Base-by-base conservation (phyloP, 2,888 invertebrate species). In the Cheilosia vernalis region DNA sequence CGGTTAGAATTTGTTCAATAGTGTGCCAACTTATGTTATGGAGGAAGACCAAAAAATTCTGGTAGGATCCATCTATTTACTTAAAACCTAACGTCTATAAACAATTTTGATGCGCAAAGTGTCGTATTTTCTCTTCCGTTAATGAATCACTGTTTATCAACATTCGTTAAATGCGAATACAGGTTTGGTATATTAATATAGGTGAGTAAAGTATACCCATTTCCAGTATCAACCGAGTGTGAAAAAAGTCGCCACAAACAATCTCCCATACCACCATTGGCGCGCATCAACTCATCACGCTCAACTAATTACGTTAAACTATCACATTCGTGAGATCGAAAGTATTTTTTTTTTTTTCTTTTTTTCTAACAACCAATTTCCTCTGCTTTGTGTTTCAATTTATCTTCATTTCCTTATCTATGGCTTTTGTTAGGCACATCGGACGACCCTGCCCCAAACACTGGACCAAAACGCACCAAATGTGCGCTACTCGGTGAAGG, bases 351-450 rank as follows among this genome's bases (percentile, higher is more conserved):
- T 67, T 76, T 58, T 66, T n/a, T n/a, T n/a, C n/a, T n/a, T n/a
- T n/a, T 33, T 47, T 61, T 63, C 51, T 64, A 76, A 60, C 44
- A 24, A 64, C 37, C 49, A 72, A 77, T 82, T 82, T 66, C 64
- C 64, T 66, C 64, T 53, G 37, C 47, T 77, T 55, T 72, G 72
- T 66, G 66, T 72, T 61, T 42, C 78, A 78, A 78, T 83, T 83
- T 72, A 66, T 55, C 40, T 61, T 37, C 24, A 69, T 74, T 81
- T 69, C 44, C 58, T 37, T 53, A 72, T 63, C 70, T 64, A 24
- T 44, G 37, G 40, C 19, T 56, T 40, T 44, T 24, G 15, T 56
- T 70, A 56, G 37, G 30, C 37, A 21, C 47, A 77, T 69, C 44
- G 19, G 55, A 67, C 60, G 51, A 79, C 78, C 49, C 63, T 63